Evolutionary conservation across 2,797 vertebrate species (phyloP), one percentile per base, ranked within the genome.

Genomic region (Bovichtus variegatus): DNA sequence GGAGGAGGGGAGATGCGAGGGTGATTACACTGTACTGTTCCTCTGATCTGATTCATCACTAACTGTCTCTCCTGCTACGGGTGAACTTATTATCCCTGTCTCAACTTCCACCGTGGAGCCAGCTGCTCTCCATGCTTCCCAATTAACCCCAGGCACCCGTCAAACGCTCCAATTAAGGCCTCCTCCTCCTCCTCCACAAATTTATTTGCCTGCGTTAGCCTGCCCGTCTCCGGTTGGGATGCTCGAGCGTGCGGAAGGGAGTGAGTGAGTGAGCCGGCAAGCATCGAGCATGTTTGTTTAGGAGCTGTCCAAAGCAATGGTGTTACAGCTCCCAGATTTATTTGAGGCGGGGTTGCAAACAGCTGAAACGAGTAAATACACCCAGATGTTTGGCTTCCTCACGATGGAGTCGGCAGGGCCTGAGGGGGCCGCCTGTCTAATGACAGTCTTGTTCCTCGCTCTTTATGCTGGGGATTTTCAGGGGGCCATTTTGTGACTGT

Each of bases 81-180:
- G 82, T 89, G 93, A 93, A 93, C 92, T 93, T 93, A 94, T 95
- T 93, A 94, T 93, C 90, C 89, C 91, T 72, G 89, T 90, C 89
- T 94, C 88, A 85, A 90, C 90, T 92, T 91, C 91, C 85, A 84
- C 60, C 5, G 71, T 55, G 75, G 87, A 91, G 91, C 90, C 92
- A 94, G 93, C 91, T 94, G 93, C 92, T 94, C 88, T 88, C 88
- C 88, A 88, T 91, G 93, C 89, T 92, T 93, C 91, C 91, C 92
- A 93, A 93, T 94, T 94, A 94, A 95, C 93, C 92, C 88, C 86
- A 85, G 91, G 91, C 93, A 78, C 84, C 87, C 89, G 87, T 92
- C 89, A 87, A 89, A 86, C 23, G 78, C 86, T 89, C 89, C 90
- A 94, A 94, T 94, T 94, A 94, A 91, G 86, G 78, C 85, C 77